Conservation (phyloP, 2,797 vertebrate genomes). For the Masticophis lateralis region DNA sequence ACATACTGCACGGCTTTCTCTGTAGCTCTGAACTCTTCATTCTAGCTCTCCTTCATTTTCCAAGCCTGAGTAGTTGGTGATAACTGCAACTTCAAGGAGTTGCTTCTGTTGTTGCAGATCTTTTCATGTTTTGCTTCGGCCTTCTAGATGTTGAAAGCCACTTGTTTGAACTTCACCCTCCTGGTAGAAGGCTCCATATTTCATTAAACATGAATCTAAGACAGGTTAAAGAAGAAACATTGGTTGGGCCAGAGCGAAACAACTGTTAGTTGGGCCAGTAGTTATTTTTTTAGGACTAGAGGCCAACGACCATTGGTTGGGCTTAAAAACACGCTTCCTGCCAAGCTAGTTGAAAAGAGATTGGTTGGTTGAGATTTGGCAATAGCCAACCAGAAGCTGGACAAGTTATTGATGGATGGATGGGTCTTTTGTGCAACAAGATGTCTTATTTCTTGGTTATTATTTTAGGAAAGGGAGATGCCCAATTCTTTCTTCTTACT, state of each 20-base stretch:
- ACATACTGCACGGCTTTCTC: neutral
- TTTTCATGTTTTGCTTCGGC: neutral
- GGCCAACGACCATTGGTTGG: too few species aligned
- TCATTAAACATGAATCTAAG: neutral
- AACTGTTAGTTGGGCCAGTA: too few species aligned
- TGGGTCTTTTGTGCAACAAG: neutral
- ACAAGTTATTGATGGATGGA: too few species aligned
- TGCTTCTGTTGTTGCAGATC: neutral
- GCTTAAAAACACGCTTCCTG: neutral
- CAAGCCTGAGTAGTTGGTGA: neutral
- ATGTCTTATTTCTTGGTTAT: neutral
- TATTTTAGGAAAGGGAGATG: neutral
- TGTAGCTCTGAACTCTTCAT: neutral
- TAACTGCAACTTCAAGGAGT: neutral
- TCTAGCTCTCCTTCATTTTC: neutral
- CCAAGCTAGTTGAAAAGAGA: neutral
- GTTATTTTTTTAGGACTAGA: too few species aligned
- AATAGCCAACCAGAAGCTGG: neutral
- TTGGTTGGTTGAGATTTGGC: neutral
- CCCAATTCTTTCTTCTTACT: neutral
- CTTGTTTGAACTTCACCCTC: neutral
- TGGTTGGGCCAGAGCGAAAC: too few species aligned
- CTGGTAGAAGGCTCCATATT: neutral
- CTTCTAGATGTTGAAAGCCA: neutral
- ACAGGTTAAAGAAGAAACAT: too few species aligned